A percentile compares a stretch with the other conserved stretches of the same genome.
These are phyloP conservation scores for Sinocyclocheilus anshuiensis DNA, from an alignment of 2,113 vertebrate species.

Conservation along the genomic window DNA sequence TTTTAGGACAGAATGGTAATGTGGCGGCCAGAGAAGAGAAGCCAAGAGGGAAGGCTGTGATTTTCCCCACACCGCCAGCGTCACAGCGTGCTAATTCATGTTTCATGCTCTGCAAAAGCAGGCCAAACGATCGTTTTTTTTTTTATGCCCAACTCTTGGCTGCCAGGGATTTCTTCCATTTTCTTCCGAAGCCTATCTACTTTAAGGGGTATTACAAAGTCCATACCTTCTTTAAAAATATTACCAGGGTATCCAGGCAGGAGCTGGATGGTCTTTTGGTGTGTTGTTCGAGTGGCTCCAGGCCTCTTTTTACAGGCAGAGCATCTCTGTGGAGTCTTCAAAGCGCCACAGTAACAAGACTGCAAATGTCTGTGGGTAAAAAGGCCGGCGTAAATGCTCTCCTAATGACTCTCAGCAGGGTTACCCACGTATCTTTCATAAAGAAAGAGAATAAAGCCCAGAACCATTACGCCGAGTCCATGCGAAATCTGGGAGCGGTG, in stretches of 20 bases:
- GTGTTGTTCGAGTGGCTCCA: conserved; percentile 51
- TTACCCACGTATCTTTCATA: conserved; percentile 74
- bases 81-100: conserved; percentile 70
- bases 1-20: conserved; percentile 73
- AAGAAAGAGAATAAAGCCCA: conserved; percentile 70
- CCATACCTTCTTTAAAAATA: conserved; percentile 54
- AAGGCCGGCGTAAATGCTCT: conserved; percentile 69
- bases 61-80: conserved; percentile 62
- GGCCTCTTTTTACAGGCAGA: conserved; percentile 62
- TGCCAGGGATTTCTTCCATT: conserved; percentile 46
- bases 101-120: conserved; percentile 67
- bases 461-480: conserved; percentile 73
- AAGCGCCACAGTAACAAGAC: conserved; percentile 55
- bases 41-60: conserved; percentile 66
- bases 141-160: conserved; percentile 45
- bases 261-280: conserved; percentile 54
- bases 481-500: conserved; percentile 71
- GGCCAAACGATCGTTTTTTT: conserved; percentile 56
- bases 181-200: conserved; percentile 33
- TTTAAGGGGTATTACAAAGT: conserved; percentile 52
- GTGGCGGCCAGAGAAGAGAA: conserved; percentile 62
- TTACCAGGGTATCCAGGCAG: conserved; percentile 46
- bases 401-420: conserved; percentile 79
- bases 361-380: conserved; percentile 70
- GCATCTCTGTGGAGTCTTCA: conserved; percentile 67